Base-by-base conservation (phyloP, 1,140 invertebrate species). In the Drosophila eugracilis region DNA sequence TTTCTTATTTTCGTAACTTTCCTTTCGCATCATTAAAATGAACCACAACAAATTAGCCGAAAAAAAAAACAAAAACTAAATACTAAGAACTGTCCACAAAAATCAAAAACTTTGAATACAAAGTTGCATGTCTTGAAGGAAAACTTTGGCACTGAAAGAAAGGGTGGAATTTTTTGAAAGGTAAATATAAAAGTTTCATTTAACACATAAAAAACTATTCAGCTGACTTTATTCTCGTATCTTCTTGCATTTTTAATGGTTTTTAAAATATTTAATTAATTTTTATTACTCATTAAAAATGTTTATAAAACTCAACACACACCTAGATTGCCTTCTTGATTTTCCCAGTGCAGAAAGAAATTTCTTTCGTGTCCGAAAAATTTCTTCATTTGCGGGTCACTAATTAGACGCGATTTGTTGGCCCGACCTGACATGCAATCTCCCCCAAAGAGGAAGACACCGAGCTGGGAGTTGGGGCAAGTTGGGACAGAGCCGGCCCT, bases 341-440 rank as follows among this genome's bases (percentile, higher is more conserved):
- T 62, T 42, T 47, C 10, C 2, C 55, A 36, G 60, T 65, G 60
- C 17, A 28, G 5, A 5, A 36, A 21, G 19, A 44, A 67, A 52
- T 67, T 53, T 28, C 34, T 67, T 67, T 67, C 45, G 47, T 67
- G 36, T 67, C 37, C 63, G 21, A 67, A 67, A 67, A 67, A 67
- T 67, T 67, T 67, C 65, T 67, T 67, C 62, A 67, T 67, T 67
- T 67, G 65, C 65, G 60, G 62, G 45, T 67, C 65, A 53, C 65
- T 67, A 67, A 67, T 67, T 67, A 67, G 65, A 67, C 65, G 65
- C 65, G 60, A 67, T 67, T 67, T 67, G 65, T 52, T 47, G 30
- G 37, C 17, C 37, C 62, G 37, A 53, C 9, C 60, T 28, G 65
- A 67, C 65, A 67, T 67, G 65, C 65, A 67, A 67, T 53, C 36